Evolutionary conservation across 2,113 vertebrate genomes (phyloP).

Genomic region (Spilogale gracilis): DNA sequence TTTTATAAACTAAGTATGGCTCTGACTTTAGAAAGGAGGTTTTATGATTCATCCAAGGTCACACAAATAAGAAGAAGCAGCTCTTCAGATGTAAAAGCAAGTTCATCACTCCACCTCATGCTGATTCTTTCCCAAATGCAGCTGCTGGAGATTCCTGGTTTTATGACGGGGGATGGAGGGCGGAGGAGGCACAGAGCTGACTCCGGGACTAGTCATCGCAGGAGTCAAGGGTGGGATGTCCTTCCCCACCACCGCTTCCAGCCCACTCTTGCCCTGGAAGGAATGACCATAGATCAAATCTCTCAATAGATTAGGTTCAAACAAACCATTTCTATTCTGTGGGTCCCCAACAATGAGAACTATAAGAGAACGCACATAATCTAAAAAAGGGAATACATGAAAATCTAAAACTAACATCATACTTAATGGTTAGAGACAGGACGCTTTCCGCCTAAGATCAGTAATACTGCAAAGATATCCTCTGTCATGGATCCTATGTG

Average conservation of each 20-base stretch:
- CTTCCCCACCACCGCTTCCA: not conserved
- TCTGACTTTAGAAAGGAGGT: conserved; percentile 70
- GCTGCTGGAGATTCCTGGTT: conserved; percentile 25
- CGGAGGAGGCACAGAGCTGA: not conserved
- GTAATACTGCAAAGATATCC: not conserved
- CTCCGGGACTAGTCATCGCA: not conserved
- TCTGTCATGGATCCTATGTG: not conserved
- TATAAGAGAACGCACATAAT: not conserved
- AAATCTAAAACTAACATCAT: not conserved
- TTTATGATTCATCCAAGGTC: conserved; percentile 64
- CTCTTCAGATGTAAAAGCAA: conserved; percentile 41
- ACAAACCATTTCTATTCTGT: not conserved
- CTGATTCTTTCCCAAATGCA: not conserved
- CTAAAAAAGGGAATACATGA: not conserved
- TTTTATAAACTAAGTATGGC: conserved; percentile 52
- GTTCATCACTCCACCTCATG: not conserved
- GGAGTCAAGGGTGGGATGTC: not conserved
- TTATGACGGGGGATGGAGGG: not conserved
- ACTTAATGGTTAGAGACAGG: not conserved
- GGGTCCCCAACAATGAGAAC: not conserved
- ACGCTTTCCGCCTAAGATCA: not conserved
- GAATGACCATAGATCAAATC: not conserved
- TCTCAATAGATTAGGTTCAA: not conserved
- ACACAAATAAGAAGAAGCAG: conserved; percentile 55
- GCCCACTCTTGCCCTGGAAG: not conserved